A percentile compares a stretch with the other conserved stretches of the same genome.
Evolutionary conservation across 2,113 vertebrate genomes (phyloP).

Genomic region (Melozone crissalis): DNA sequence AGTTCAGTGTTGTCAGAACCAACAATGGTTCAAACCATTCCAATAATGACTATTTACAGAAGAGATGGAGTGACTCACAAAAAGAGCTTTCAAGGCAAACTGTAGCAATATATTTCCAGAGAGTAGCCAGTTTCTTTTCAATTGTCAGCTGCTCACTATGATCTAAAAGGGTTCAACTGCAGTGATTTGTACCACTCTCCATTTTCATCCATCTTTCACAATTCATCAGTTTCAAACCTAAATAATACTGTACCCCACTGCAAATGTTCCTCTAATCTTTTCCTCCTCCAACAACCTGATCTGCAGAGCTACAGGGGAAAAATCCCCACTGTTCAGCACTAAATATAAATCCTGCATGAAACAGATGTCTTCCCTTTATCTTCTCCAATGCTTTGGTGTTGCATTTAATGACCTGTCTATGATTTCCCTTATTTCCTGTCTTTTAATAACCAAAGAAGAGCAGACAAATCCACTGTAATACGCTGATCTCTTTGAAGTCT

Average conservation of each 20-base stretch:
- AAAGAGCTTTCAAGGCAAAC: conserved; percentile 18
- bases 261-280: conserved; percentile 25
- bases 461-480: background rate
- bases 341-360: conserved; percentile 61
- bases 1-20: background rate
- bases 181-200: conserved; percentile 39
- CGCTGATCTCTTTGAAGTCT: conserved; percentile 1
- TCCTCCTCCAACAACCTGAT: background rate
- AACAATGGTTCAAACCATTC: background rate
- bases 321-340: conserved; percentile 2
- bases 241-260: conserved; percentile 10
- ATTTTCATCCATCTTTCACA: conserved; percentile 10
- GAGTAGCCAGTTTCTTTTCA: conserved; percentile 29
- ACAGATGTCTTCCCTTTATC: conserved; percentile 46
- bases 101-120: conserved; percentile 12
- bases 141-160: conserved; percentile 2
- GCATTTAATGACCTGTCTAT: conserved; percentile 43
- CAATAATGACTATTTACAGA: conserved; percentile 11
- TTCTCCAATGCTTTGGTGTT: conserved; percentile 46
- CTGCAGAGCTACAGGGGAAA: background rate
- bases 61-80: conserved; percentile 2
- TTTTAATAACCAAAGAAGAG: conserved; percentile 36
- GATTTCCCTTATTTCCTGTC: conserved; percentile 27
- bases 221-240: conserved; percentile 27
- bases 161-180: conserved; percentile 33